These are phyloP conservation scores for Euspilapteryx auroguttella DNA, from an alignment of 2,888 invertebrate genomes.

Conservation along the genomic window DNA sequence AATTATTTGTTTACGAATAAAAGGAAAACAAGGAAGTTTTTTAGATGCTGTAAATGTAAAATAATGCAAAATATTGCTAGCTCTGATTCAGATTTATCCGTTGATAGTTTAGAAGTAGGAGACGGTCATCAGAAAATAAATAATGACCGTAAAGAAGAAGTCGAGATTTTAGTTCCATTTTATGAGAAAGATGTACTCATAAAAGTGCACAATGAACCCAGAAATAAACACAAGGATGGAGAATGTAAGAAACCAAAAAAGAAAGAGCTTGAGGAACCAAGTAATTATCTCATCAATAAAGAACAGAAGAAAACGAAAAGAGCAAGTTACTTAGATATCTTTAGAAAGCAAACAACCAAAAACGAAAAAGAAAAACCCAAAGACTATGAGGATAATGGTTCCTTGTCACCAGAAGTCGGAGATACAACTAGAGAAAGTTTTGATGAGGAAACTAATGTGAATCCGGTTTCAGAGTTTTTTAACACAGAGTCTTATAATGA, in stretches of 20 bases:
- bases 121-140: constrained; percentile 17
- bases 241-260: constrained; percentile 8
- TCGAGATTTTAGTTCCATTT: constrained; percentile 46
- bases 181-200: constrained; percentile 49
- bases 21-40: constrained; percentile 12
- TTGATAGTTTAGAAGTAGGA: constrained; percentile 34
- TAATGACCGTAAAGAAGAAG: constrained; percentile 16
- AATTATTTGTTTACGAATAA: constrained; percentile 1
- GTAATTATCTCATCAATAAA: constrained; percentile 32
- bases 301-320: constrained; percentile 17
- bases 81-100: constrained; percentile 11
- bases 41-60: no score
- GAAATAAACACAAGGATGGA: constrained; percentile 4
- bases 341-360: constrained; percentile 33
- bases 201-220: constrained; percentile 26
- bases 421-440: constrained; percentile 46
- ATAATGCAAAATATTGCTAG: constrained; percentile 23
- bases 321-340: constrained; percentile 34
- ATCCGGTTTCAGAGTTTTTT: constrained; percentile 23
- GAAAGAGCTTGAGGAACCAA: not conserved
- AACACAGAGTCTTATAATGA: constrained; percentile 47
- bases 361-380: constrained; percentile 11
- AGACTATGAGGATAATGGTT: constrained; percentile 26
- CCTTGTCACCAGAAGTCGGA: constrained; percentile 40
- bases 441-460: constrained; percentile 17